Evolutionary conservation across 1,140 invertebrate species (phyloP).

Genomic region (Eubasilissa regina): DNA sequence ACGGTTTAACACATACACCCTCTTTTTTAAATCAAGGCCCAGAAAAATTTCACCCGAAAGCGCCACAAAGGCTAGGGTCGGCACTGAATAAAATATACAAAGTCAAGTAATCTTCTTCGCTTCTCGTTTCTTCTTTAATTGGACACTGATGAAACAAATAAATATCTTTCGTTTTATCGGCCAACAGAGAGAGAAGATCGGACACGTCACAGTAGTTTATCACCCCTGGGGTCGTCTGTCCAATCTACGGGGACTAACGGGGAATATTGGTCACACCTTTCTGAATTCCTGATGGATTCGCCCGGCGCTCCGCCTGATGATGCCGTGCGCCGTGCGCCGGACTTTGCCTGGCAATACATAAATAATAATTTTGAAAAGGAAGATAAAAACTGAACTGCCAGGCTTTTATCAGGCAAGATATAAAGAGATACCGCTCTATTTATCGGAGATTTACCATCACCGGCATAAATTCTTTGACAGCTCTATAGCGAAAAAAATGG

Average conservation of each 20-base stretch:
- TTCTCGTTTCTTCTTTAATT: no score
- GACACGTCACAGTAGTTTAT: slow-evolving; percentile 20
- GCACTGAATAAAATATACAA: no score
- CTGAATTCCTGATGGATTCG: slow-evolving; percentile 22
- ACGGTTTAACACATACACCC: no score
- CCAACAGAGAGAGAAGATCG: not conserved
- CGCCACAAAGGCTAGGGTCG: no score
- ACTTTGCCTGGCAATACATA: not conserved
- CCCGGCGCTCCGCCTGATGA: not conserved
- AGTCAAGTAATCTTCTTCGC: no score
- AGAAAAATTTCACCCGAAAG: no score
- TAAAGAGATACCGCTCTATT: slow-evolving; percentile 14
- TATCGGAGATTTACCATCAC: not conserved
- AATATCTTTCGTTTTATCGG: slow-evolving; percentile 1
- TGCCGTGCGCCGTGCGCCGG: not conserved
- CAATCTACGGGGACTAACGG: not conserved
- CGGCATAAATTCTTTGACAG: not conserved
- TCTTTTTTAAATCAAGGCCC: no score
- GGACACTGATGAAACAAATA: slow-evolving; percentile 4
- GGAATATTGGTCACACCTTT: slow-evolving; percentile 8
- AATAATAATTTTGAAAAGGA: slow-evolving; percentile 26
- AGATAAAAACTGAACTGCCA: slow-evolving; percentile 1
- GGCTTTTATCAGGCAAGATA: slow-evolving; percentile 10
- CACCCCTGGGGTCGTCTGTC: slow-evolving; percentile 6
- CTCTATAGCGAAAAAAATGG: slow-evolving; percentile 14